Evolutionary conservation across 2,797 vertebrate species (phyloP).

Genomic region (Melopsittacus undulatus): DNA sequence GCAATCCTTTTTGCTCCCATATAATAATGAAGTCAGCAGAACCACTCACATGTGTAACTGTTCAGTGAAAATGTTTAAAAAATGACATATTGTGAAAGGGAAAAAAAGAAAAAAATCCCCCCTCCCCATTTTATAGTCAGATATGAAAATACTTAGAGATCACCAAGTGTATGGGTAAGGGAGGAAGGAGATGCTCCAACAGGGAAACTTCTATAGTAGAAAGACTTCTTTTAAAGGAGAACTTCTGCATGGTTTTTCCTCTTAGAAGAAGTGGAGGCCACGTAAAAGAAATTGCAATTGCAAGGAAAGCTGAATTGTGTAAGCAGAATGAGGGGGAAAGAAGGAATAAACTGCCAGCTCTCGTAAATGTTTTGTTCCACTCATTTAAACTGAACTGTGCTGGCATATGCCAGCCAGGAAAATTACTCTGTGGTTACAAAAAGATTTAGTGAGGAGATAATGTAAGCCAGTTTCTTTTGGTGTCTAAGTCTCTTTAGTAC

Average conservation of each 20-base stretch:
- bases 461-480: not conserved
- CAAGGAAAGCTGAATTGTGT: not conserved
- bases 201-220: not conserved
- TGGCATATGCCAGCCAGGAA: not conserved
- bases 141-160: not conserved
- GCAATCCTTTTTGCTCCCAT: not conserved
- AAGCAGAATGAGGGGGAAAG: accelerated
- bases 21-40: not conserved
- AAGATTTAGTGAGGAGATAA: not conserved
- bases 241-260: not conserved
- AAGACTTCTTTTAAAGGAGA: not conserved
- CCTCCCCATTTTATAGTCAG: not conserved
- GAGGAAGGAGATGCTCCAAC: not conserved
- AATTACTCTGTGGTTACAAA: not conserved
- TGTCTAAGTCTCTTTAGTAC: not conserved
- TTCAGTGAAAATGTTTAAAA: not conserved
- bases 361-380: not conserved
- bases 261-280: not conserved
- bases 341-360: not conserved
- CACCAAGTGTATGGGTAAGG: not conserved
- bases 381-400: not conserved
- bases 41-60: not conserved
- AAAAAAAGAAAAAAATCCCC: not conserved
- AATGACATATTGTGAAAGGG: not conserved
- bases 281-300: not conserved